Evolutionary conservation across 2,888 invertebrate genomes (phyloP).

Genomic region (Mythimna impura): DNA sequence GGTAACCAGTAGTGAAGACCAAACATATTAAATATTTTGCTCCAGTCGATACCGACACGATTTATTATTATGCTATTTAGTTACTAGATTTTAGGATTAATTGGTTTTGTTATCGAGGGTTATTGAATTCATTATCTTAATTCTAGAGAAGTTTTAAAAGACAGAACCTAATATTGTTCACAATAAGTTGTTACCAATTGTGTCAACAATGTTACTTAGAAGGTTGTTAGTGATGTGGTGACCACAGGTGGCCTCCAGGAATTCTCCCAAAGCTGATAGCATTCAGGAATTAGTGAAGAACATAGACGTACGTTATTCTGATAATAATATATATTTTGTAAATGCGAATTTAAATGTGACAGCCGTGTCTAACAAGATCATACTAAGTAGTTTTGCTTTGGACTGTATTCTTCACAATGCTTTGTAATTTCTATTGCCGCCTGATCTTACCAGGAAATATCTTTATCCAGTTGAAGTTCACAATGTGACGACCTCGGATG

Average conservation of each 20-base stretch:
- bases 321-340: conserved; percentile 69
- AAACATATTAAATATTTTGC: no score
- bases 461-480: conserved; percentile 92
- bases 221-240: conserved; percentile 52
- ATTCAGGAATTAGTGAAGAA: conserved; percentile 69
- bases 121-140: conserved; percentile 33
- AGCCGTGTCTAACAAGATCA: not conserved
- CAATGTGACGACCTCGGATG: conserved; percentile 92
- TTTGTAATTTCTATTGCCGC: conserved; percentile 37
- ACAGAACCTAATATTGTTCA: not conserved
- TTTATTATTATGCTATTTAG: conserved; percentile 1
- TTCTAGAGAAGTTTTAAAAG: conserved; percentile 65
- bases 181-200: conserved; percentile 15
- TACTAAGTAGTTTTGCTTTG: not conserved
- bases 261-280: conserved; percentile 72
- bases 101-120: conserved; percentile 25
- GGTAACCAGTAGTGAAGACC: no score
- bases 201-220: conserved; percentile 57
- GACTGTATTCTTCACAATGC: no score
- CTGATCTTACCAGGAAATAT: conserved; percentile 90
- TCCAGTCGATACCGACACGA: not conserved
- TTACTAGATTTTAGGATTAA: conserved; percentile 6
- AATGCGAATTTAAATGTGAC: conserved; percentile 78
- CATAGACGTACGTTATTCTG: conserved; percentile 69
- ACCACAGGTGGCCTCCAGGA: conserved; percentile 54